Base-by-base conservation (phyloP, 64 coral and sea anemone genomes). In the Cladopsammia gracilis region DNA sequence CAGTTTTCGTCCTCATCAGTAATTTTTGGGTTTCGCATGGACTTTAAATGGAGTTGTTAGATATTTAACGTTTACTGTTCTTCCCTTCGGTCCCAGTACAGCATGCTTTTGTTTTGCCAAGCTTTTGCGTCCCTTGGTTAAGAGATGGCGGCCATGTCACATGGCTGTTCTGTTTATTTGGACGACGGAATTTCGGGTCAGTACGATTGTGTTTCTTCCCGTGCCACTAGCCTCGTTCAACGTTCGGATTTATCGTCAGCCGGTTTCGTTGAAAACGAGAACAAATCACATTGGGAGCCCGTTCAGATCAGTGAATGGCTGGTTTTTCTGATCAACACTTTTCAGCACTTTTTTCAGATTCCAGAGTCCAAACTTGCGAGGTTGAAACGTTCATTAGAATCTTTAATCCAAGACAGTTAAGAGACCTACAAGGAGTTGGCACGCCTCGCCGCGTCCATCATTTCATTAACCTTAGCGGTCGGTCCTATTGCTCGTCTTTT, bases 21-120 rank as follows among this genome's bases (percentile, higher is more conserved):
- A 87, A 20, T 87, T 14, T 73, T 60, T 87, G 67, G 85, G 85
- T 24, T 87, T 87, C 34, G n/a, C 85, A 2, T 74, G 85, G 85
- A 0, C 3, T 13, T 0, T 87, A 26, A 49, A 62, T 9, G 20
- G 66, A 10, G 24, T 24, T 70, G 8, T 20, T 8, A 70, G 25
- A 25, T 70, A 70, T 26, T 70, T 26, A 25, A 77, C 75, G 22
- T 77, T 77, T 54, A 6, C 19, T 53, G 50, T 57, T 78, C 62
- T 78, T 25, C 88, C 73, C 1, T 90, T 90, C 65, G 75, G 75
- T 6, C 62, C 65, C 22, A 62, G 71, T 22, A 76, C 49, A 4
- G 66, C 19, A 26, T 0, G 66, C 22, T 70, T 70, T 70, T 77
- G 87, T 62, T 77, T 89, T 24, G 77, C 57, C 25, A 89, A 89